Conservation (phyloP, 1,140 invertebrate genomes). For the Hyposmocoma kahamanoa region DNA sequence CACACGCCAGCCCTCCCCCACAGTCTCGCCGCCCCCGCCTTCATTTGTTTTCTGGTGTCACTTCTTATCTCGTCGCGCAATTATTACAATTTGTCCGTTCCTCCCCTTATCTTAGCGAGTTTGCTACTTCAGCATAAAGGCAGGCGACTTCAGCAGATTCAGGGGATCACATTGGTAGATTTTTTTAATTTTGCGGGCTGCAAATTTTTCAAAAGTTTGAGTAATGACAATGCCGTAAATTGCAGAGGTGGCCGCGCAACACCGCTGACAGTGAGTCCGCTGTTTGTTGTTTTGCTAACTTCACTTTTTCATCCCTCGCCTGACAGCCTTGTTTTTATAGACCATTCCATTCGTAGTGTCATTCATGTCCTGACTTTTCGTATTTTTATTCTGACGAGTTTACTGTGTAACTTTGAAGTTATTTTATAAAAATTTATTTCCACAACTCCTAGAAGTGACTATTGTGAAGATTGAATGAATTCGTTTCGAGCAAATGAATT, state of each 20-base stretch:
- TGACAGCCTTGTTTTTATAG: conserved; percentile 35
- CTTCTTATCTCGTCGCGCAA: conserved; percentile 69
- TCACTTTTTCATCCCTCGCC: conserved; percentile 43
- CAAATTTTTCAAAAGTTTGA: conserved; percentile 59
- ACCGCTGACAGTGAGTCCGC: conserved; percentile 39
- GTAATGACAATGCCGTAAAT: conserved; percentile 58
- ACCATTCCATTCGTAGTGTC: conserved; percentile 36
- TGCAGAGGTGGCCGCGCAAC: conserved; percentile 47
- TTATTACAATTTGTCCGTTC: conserved; percentile 73
- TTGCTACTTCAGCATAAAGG: conserved; percentile 66
- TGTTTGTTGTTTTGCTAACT: conserved; percentile 55
- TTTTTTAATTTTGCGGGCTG: conserved; percentile 53
- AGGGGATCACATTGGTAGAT: conserved; percentile 62
- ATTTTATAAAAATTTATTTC: too few species aligned
- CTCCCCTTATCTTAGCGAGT: conserved; percentile 68
- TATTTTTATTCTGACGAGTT: too few species aligned
- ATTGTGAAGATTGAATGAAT: background rate
- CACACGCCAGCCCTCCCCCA: conserved; percentile 34
- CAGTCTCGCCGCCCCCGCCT: conserved; percentile 34
- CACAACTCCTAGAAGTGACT: too few species aligned
- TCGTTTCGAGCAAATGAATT: background rate
- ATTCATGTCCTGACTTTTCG: too few species aligned
- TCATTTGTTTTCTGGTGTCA: conserved; percentile 73
- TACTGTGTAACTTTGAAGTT: too few species aligned
- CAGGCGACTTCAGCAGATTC: conserved; percentile 62